Evolutionary conservation across 2,797 vertebrate species (phyloP).

Genomic region (Echiichthys vipera): DNA sequence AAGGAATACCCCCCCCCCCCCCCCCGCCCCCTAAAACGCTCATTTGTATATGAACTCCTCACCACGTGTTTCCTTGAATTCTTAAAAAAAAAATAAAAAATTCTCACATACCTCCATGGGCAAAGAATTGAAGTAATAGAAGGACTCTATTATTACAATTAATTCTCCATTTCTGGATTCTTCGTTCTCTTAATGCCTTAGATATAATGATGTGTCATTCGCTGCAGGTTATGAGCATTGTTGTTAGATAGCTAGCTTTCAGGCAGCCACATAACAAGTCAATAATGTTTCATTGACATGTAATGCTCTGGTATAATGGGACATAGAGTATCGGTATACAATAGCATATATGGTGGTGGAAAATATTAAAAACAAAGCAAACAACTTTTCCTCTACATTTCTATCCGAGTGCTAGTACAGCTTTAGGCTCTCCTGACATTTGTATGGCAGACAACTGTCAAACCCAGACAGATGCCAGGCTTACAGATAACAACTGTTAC

Average conservation of each 20-base stretch:
- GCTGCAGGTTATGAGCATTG: not conserved
- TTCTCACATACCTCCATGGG: no score
- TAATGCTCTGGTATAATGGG: not conserved
- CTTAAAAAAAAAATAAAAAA: no score
- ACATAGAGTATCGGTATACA: not conserved
- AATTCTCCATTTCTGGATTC: no score
- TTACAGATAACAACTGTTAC: slow-evolving; percentile 6
- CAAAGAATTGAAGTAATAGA: no score
- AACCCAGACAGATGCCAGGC: slow-evolving; percentile 19
- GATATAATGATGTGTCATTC: not conserved
- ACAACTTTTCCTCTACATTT: slow-evolving; percentile 11
- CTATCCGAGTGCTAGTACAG: not conserved
- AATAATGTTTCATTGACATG: not conserved
- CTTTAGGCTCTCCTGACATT: slow-evolving; percentile 17
- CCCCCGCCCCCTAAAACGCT: no score
- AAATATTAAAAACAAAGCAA: not conserved
- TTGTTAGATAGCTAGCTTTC: not conserved
- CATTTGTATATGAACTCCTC: no score
- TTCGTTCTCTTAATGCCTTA: no score
- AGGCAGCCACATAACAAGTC: not conserved
- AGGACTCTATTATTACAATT: no score
- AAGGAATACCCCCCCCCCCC: no score
- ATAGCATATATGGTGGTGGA: not conserved
- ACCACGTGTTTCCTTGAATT: no score
- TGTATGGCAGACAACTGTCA: slow-evolving; percentile 20